These are phyloP conservation scores for Rhamphomyia laevipes DNA, from an alignment of 2,888 invertebrate species.

Conservation along the genomic window DNA sequence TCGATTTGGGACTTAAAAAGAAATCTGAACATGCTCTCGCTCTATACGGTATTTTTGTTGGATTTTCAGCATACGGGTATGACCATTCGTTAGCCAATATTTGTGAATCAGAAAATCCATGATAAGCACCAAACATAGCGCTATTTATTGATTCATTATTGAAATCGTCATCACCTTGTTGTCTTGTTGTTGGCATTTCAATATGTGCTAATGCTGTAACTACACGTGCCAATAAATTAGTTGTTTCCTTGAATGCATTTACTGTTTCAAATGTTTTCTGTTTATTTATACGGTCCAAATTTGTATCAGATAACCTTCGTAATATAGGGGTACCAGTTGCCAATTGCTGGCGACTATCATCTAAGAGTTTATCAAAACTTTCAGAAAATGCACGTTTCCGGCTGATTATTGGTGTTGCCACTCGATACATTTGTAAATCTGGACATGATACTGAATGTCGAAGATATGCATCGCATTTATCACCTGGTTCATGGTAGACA, in stretches of 20 bases:
- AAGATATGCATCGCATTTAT: conserved; percentile 28
- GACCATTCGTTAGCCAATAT: conserved; percentile 63
- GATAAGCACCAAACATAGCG: conserved; percentile 39
- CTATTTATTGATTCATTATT: conserved; percentile 18
- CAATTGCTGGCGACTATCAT: conserved; percentile 15
- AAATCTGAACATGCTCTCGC: conserved; percentile 52
- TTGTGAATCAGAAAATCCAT: conserved; percentile 61
- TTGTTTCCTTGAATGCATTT: conserved; percentile 60
- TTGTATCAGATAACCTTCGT: conserved; percentile 66
- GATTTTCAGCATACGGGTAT: conserved; percentile 40
- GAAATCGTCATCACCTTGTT: conserved; percentile 31
- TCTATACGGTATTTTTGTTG: conserved; percentile 31
- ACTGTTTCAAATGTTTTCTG: conserved; percentile 54
- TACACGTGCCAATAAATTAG: conserved; percentile 62
- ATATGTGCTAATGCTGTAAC: conserved; percentile 63
- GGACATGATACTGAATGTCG: conserved; percentile 58
- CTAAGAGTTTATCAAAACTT: conserved; percentile 39
- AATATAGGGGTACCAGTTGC: conserved; percentile 16
- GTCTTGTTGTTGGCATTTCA: conserved; percentile 26
- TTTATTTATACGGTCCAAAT: conserved; percentile 65
- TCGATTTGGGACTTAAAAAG: conserved; percentile 24
- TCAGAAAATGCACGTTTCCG: conserved; percentile 55
- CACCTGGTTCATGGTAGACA: conserved; percentile 56
- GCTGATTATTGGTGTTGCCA: conserved; percentile 37
- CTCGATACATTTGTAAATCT: conserved; percentile 52